These are phyloP conservation scores for Brachionus rotundiformis DNA, from an alignment of 1,140 invertebrate species.

Conservation along the genomic window DNA sequence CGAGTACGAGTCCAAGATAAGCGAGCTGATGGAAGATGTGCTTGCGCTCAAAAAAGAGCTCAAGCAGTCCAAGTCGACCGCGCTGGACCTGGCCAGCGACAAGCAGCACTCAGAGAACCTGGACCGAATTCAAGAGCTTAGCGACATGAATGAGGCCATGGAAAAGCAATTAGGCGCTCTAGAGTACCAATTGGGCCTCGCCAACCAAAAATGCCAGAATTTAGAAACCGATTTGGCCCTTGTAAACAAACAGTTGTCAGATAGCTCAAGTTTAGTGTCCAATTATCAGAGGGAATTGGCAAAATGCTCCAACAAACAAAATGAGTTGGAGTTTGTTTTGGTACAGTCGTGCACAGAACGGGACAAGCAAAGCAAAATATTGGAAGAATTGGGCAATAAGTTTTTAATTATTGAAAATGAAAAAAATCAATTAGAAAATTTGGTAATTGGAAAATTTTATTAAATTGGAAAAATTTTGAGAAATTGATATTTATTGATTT, in stretches of 20 bases:
- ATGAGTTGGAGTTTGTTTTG: constrained; percentile 23
- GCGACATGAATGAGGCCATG: background rate
- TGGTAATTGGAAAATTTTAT: background rate
- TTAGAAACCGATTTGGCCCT: background rate
- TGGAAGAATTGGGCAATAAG: constrained; percentile 48
- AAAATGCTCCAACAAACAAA: constrained; percentile 19
- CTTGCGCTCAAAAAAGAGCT: background rate
- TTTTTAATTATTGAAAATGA: constrained; percentile 30
- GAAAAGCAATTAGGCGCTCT: background rate
- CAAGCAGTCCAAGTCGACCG: background rate
- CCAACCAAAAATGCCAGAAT: background rate
- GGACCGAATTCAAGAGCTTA: constrained; percentile 9
- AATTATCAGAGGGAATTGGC: constrained; percentile 19
- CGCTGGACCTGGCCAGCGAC: background rate
- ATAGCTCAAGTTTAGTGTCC: background rate
- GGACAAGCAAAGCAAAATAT: constrained; percentile 34
- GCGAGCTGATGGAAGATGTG: constrained; percentile 22
- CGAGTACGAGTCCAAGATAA: constrained; percentile 35
- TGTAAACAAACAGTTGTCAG: background rate
- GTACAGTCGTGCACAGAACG: constrained; percentile 3
- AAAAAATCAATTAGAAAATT: constrained; percentile 48
- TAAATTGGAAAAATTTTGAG: background rate
- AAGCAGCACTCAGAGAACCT: background rate
- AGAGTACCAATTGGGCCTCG: background rate
- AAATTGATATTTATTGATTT: background rate